A percentile compares a stretch with the other conserved stretches of the same genome.
phyloP scores from a whole-genome alignment of 1,140 invertebrate genomes.

The Linepithema humile region DNA sequence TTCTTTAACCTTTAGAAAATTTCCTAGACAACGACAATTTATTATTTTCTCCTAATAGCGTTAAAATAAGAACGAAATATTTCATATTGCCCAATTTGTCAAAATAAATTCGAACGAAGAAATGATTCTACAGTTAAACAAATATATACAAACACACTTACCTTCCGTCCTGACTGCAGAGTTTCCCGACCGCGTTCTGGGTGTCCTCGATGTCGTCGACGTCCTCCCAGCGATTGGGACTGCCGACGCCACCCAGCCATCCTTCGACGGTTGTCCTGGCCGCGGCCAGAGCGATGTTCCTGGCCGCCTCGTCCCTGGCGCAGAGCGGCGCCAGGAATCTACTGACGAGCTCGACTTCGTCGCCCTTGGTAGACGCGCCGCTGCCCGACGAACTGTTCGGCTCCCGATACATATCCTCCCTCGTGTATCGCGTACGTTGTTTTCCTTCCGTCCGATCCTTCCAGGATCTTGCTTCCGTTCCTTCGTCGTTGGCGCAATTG shows the following conservation, averaged over 20 bases:
- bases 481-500: conserved; percentile 26
- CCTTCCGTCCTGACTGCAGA: conserved; percentile 77
- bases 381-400: conserved; percentile 69
- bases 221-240: conserved; percentile 81
- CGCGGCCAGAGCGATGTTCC: conserved; percentile 84
- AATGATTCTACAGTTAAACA: not conserved
- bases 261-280: conserved; percentile 85
- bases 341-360: conserved; percentile 84
- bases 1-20: too few species aligned
- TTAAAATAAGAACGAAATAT: too few species aligned
- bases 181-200: conserved; percentile 63
- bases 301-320: conserved; percentile 84
- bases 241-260: conserved; percentile 85
- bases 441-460: conserved; percentile 36
- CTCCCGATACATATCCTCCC: conserved; percentile 78
- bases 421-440: conserved; percentile 42
- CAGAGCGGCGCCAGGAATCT: conserved; percentile 85
- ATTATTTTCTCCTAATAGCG: too few species aligned
- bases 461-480: conserved; percentile 39
- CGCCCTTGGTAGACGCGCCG: conserved; percentile 76
- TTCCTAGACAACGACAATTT: too few species aligned
- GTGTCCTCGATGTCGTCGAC: conserved; percentile 71
- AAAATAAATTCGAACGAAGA: too few species aligned
- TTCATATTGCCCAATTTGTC: too few species aligned
- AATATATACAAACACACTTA: conserved; percentile 47